Evolutionary conservation across 2,113 vertebrate species (phyloP), one percentile per base, ranked within the genome.

Genomic region (Pao palembangensis): DNA sequence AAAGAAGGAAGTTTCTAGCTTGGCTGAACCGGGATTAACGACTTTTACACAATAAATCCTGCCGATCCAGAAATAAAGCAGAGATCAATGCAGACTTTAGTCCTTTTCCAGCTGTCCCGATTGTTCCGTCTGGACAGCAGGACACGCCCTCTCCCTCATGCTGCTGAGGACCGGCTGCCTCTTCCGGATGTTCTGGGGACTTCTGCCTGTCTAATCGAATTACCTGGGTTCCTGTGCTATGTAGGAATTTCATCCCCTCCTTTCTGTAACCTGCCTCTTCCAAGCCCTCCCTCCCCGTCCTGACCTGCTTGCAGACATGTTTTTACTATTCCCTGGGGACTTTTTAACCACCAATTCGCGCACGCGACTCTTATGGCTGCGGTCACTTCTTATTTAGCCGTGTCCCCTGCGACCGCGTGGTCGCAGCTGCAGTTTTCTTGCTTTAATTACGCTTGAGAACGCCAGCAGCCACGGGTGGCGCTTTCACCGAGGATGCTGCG

Each of bases 281-380:
- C 31, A 21, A 70, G 67, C 19, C 28, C 10, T 10, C 21, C 52
- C 63, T 67, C 25, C 69, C 38, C 64, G 68, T 69, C 69, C 70
- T 77, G 77, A 70, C 58, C 79, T 74, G 82, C 67, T 81, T 70
- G 67, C 62, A 59, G 81, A 68, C 61, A 63, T 76, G 73, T 79
- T 86, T 82, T 87, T 86, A 78, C 82, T 86, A 81, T 83, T 50
- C 76, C 78, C 55, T 53, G 56, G 68, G 76, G 69, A 67, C 48
- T 71, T 48, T 67, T 71, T 63, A 73, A 56, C 55, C 58, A 54
- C 60, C 42, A 2, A 61, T 58, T 21, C 41, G 64, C 64, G 3
- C 21, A 23, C 3, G 50, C 19, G 46, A 18, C 16, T 18, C 16
- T 18, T 51, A 28, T 8, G 2, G 7, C 21, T 8, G n/a, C 25